Evolutionary conservation across 2,113 vertebrate species (phyloP).

Genomic region (Piprites chloris): DNA sequence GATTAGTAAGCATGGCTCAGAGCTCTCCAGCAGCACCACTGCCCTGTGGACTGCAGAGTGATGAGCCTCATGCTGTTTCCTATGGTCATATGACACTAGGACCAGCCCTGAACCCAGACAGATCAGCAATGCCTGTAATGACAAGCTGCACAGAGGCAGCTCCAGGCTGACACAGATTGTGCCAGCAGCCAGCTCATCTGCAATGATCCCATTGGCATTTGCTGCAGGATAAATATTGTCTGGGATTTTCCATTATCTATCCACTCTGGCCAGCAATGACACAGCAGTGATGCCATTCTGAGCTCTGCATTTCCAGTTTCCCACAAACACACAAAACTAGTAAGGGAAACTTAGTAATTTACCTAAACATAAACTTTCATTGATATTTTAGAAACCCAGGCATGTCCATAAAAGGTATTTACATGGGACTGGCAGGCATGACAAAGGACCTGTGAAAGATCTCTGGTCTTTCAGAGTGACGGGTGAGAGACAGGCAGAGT

Average conservation of each 20-base stretch:
- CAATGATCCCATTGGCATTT: background rate
- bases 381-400: background rate
- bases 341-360: background rate
- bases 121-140: background rate
- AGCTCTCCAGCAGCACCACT: background rate
- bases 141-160: background rate
- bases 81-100: accelerated
- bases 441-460: background rate
- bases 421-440: background rate
- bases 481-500: background rate
- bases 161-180: background rate
- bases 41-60: background rate
- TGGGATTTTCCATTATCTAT: background rate
- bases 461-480: background rate
- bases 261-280: background rate
- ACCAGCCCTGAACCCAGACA: background rate
- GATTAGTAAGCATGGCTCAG: background rate
- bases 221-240: background rate
- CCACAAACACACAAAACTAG: background rate
- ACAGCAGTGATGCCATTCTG: background rate
- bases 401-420: background rate
- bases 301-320: background rate
- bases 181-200: background rate
- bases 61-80: background rate
- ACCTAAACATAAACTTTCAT: background rate